Conservation (phyloP, 1,140 invertebrate species). For the Leptestheria dahalacensis region DNA sequence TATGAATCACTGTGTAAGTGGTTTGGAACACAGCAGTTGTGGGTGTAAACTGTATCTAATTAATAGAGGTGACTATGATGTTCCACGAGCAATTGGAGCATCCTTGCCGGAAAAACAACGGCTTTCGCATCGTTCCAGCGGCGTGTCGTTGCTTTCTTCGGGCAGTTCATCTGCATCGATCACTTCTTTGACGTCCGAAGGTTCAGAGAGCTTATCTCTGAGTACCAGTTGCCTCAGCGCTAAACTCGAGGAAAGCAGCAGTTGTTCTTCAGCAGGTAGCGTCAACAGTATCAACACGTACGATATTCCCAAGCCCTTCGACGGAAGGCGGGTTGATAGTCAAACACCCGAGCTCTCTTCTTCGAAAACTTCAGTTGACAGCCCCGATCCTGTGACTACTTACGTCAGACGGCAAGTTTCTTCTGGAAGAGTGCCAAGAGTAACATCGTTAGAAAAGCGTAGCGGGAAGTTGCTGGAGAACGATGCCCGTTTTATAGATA, state of each 20-base stretch:
- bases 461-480: no score
- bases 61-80: conserved; percentile 19
- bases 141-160: conserved; percentile 27
- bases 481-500: no score
- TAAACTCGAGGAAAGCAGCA: no score
- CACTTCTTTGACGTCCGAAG: conserved; percentile 23
- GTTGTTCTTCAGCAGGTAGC: background rate
- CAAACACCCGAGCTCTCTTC: no score
- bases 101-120: conserved; percentile 2
- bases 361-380: no score
- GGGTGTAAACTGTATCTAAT: background rate
- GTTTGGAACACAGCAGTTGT: background rate
- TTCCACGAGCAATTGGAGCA: background rate
- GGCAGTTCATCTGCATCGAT: conserved; percentile 22
- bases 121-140: conserved; percentile 24
- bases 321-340: no score
- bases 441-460: no score
- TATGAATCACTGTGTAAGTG: no score
- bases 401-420: no score
- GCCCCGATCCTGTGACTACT: no score
- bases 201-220: conserved; percentile 23
- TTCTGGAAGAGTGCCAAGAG: no score
- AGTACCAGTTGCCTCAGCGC: no score
- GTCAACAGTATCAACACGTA: background rate
- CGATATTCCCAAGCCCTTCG: background rate